Conservation (phyloP, 2,113 vertebrate genomes). For the Neofelis nebulosa region DNA sequence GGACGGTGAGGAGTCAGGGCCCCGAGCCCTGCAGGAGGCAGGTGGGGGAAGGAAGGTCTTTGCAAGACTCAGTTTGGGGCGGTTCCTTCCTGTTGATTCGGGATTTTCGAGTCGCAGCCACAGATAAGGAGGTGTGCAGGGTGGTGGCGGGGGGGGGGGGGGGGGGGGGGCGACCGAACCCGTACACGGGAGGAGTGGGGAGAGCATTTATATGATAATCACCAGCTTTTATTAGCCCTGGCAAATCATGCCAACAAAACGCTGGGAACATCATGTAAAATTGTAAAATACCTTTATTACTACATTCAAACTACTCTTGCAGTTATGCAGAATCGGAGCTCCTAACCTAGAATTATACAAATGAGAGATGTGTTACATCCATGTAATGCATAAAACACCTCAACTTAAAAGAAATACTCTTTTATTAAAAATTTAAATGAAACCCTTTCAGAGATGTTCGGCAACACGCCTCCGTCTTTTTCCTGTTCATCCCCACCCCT, state of each 20-base stretch:
- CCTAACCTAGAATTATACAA: constrained; percentile 70
- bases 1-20: not conserved
- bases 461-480: constrained; percentile 59
- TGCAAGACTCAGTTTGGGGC: not conserved
- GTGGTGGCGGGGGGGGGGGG: not conserved
- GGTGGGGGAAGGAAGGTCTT: not conserved
- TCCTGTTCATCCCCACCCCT: not conserved
- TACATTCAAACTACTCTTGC: constrained; percentile 58
- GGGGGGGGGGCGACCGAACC: not conserved
- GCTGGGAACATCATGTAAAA: constrained; percentile 69
- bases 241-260: constrained; percentile 79
- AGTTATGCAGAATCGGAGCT: constrained; percentile 50
- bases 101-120: not conserved
- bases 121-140: not conserved
- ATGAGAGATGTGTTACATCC: constrained; percentile 62
- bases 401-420: constrained; percentile 49
- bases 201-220: constrained; percentile 77
- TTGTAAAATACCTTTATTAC: constrained; percentile 76
- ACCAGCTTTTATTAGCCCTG: constrained; percentile 72
- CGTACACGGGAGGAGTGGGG: not conserved
- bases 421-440: constrained; percentile 69
- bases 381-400: constrained; percentile 67
- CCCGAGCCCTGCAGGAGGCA: not conserved
- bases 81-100: not conserved
- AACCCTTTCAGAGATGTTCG: constrained; percentile 69